These are phyloP conservation scores for Eriosoma lanigerum DNA, from an alignment of 1,140 invertebrate genomes.

Conservation along the genomic window DNA sequence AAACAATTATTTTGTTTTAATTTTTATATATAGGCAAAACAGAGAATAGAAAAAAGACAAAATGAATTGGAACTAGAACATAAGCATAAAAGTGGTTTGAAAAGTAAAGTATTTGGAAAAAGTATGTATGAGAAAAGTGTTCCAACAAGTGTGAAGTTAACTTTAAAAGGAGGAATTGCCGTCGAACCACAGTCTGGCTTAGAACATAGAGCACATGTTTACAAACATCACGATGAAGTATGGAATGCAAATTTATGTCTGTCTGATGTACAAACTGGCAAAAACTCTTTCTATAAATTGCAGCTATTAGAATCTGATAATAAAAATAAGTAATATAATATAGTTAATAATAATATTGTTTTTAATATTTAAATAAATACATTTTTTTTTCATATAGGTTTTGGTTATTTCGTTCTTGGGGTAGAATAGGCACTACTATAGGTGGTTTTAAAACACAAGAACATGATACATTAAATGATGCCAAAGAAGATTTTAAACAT, in stretches of 20 bases:
- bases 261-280: slow-evolving; percentile 82
- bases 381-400: slow-evolving; percentile 62
- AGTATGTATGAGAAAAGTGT: slow-evolving; percentile 54
- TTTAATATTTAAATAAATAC: neutral
- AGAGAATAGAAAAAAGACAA: slow-evolving; percentile 58
- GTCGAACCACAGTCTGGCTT: slow-evolving; percentile 88
- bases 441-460: slow-evolving; percentile 77
- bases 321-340: slow-evolving; percentile 62
- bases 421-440: slow-evolving; percentile 90
- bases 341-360: slow-evolving; percentile 52
- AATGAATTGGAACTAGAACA: slow-evolving; percentile 21
- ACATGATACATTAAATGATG: slow-evolving; percentile 62
- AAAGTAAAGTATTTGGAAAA: slow-evolving; percentile 48
- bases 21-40: slow-evolving; percentile 60
- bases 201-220: slow-evolving; percentile 79
- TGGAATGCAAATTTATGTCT: slow-evolving; percentile 79
- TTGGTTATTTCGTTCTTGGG: slow-evolving; percentile 90
- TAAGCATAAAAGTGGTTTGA: slow-evolving; percentile 5
- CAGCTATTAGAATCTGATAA: slow-evolving; percentile 83
- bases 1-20: slow-evolving; percentile 11
- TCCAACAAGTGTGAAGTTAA: slow-evolving; percentile 69
- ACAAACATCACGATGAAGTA: slow-evolving; percentile 65
- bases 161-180: slow-evolving; percentile 82
- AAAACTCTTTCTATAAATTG: slow-evolving; percentile 94
- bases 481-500: slow-evolving; percentile 68